Evolutionary conservation across 1,140 invertebrate species (phyloP), one percentile per base, ranked within the genome.

Genomic region (Onthophagus taurus): DNA sequence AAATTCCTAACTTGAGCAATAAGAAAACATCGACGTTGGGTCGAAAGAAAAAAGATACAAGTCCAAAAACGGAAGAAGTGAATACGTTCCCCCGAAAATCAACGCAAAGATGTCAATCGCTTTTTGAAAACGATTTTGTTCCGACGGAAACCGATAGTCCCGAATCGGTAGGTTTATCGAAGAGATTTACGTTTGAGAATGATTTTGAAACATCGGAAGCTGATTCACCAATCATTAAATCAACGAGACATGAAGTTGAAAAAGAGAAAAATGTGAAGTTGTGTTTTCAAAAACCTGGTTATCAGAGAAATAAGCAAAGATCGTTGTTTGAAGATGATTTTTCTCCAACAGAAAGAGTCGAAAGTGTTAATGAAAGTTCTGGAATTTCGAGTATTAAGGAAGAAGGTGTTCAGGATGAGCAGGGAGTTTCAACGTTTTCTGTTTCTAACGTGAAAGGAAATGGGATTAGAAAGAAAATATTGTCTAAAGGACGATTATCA

Each of bases 241-340:
- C 38, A 2, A 19, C 11, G 18, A 12, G 19, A 12, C 12, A 12
- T 4, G 20, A 18, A 7, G 24, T 26, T 7, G 7, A 7, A 26
- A 37, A 37, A 11, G n/a, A n/a, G n/a, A n/a, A n/a, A n/a, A n/a
- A n/a, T n/a, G n/a, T n/a, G n/a, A n/a, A n/a, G n/a, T n/a, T n/a
- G n/a, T n/a, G n/a, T n/a, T 37, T 23, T 37, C 11, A 13, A n/a
- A 11, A 18, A 19, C 20, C 19, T 23, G 24, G 35, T 18, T 23
- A 18, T 20, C 72, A 61, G 51, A 70, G 64, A 6, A 53, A 65
- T 19, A 72, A 74, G 43, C 59, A 71, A 2, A 68, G 73, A 4
- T 77, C 76, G 6, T 69, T 76, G 48, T 84, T 84, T 67, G 81
- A 85, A 54, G 81, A 84, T 55, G 81, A 84, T 59, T 76, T 84